Conservation (phyloP, 2,113 vertebrate genomes). For the Myiozetetes cayanensis region DNA sequence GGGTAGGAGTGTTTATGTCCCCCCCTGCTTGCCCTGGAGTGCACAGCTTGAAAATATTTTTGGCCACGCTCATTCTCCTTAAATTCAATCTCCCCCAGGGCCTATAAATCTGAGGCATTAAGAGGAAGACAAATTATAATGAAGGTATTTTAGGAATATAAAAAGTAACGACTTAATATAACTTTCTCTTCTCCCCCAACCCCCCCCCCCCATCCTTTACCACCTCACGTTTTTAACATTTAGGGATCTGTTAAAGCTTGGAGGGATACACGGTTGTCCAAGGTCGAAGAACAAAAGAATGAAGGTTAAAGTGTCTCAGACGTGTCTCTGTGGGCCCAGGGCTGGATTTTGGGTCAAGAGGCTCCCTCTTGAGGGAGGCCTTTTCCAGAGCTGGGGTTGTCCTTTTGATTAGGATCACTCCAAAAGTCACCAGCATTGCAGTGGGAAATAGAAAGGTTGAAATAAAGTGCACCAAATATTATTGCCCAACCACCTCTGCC, state of each 20-base stretch:
- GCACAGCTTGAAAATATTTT: neutral
- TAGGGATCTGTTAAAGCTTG: neutral
- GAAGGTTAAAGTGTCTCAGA: neutral
- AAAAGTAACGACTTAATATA: slow-evolving; percentile 31
- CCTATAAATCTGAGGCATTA: neutral
- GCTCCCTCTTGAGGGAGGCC: neutral
- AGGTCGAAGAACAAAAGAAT: neutral
- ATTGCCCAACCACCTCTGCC: neutral
- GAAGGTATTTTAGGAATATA: neutral
- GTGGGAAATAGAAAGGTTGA: neutral
- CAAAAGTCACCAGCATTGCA: neutral
- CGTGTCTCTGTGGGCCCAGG: neutral
- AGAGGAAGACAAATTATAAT: neutral
- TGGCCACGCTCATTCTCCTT: neutral
- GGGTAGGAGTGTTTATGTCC: neutral
- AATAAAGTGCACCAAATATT: neutral
- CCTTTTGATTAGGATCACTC: neutral
- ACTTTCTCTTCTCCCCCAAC: neutral
- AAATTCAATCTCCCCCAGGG: neutral
- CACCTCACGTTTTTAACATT: neutral
- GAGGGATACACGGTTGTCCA: neutral
- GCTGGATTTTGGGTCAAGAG: neutral
- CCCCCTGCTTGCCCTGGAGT: neutral
- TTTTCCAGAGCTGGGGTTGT: neutral
- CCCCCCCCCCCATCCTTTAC: neutral